A percentile compares a stretch with the other conserved stretches of the same genome.
These are phyloP conservation scores for Pachyseris speciosa DNA, from an alignment of 64 coral and sea anemone genomes.

Conservation along the genomic window DNA sequence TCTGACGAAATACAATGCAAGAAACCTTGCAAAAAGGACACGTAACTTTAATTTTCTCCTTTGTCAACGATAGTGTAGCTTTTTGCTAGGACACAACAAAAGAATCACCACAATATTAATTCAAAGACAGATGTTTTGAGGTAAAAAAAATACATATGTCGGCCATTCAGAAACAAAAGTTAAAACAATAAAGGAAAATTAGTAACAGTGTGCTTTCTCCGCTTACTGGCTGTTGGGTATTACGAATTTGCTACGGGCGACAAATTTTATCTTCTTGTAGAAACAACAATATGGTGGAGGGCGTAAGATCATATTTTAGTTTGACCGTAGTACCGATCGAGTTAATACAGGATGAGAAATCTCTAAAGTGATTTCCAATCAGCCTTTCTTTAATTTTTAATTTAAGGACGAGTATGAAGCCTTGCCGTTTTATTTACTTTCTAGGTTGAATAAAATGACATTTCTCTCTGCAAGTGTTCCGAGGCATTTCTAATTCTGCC, in stretches of 20 bases:
- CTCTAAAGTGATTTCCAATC: background rate
- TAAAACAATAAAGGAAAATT: background rate
- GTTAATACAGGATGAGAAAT: no score
- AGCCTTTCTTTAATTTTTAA: background rate
- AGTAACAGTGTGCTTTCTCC: background rate
- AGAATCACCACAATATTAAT: background rate
- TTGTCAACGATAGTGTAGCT: background rate
- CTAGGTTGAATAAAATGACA: background rate
- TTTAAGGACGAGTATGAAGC: background rate
- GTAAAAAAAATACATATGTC: background rate
- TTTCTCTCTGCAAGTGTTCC: background rate
- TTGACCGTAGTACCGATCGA: no score
- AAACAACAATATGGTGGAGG: no score
- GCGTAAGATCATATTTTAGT: no score
- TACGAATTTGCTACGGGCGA: background rate
- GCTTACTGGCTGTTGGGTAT: background rate
- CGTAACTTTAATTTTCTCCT: background rate
- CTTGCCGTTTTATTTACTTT: background rate
- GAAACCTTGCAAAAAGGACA: background rate
- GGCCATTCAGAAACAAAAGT: background rate
- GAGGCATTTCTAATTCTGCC: background rate
- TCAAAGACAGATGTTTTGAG: background rate
- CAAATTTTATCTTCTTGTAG: no score
- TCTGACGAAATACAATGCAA: background rate
- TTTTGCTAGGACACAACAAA: constrained; percentile 11